phyloP scores from a whole-genome alignment of 1,140 invertebrate species.

The Brachionus rotundiformis region DNA sequence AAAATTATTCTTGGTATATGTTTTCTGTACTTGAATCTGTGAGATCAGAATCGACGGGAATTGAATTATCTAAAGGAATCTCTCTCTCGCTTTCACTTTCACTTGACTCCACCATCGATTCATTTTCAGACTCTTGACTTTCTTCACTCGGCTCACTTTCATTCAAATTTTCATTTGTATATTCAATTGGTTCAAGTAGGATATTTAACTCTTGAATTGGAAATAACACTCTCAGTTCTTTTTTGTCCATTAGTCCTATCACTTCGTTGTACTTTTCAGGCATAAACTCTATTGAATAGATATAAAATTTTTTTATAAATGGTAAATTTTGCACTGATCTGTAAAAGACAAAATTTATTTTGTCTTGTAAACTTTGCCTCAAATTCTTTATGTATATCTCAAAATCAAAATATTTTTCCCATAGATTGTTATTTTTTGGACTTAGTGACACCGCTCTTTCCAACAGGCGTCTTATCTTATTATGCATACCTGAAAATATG shows the following conservation, averaged over 20 bases:
- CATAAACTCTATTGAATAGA: conserved; percentile 13
- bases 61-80: no score
- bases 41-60: background rate
- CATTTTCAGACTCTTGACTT: background rate
- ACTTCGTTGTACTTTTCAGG: conserved; percentile 45
- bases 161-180: background rate
- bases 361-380: background rate
- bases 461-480: conserved; percentile 17
- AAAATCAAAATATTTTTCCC: conserved; percentile 37
- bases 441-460: background rate
- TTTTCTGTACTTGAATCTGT: conserved; percentile 26
- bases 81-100: background rate
- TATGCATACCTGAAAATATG: conserved; percentile 15
- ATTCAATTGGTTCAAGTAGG: conserved; percentile 8
- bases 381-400: background rate
- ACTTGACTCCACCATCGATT: background rate
- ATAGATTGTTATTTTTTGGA: background rate
- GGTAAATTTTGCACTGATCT: conserved; percentile 41
- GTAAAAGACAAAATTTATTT: conserved; percentile 21
- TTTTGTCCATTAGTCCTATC: conserved; percentile 42
- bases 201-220: conserved; percentile 51
- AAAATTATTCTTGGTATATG: conserved; percentile 1
- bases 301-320: conserved; percentile 24
- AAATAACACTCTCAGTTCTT: conserved; percentile 20
- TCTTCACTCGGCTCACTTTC: background rate